phyloP scores from a whole-genome alignment of 2,797 vertebrate genomes.

The Diceros bicornis region DNA sequence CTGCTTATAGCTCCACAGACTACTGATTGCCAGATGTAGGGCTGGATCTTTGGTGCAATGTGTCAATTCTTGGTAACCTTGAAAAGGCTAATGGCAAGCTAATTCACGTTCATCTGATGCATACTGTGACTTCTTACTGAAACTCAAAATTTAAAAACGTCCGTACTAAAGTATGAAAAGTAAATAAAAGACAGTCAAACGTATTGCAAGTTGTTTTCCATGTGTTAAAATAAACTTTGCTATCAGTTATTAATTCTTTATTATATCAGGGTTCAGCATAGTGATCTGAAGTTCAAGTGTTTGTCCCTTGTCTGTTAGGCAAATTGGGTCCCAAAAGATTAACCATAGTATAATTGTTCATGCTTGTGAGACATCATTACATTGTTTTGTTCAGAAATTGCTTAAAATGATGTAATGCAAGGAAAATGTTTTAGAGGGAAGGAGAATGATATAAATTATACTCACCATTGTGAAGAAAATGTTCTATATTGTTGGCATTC shows the following conservation, averaged over 20 bases:
- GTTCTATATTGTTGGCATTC: background rate
- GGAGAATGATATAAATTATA: background rate
- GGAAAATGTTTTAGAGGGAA: background rate
- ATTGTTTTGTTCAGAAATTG: background rate
- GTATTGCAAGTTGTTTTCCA: background rate
- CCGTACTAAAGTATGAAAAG: background rate
- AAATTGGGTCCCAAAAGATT: constrained; percentile 63
- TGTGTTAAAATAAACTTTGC: background rate
- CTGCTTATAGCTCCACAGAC: background rate
- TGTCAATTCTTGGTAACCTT: background rate
- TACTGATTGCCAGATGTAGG: background rate
- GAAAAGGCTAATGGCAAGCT: background rate
- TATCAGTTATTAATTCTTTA: background rate
- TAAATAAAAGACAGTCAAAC: background rate
- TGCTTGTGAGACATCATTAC: background rate
- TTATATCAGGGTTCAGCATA: background rate
- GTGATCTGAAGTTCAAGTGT: background rate
- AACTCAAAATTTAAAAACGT: background rate
- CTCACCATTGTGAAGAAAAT: background rate
- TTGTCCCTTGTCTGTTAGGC: background rate
- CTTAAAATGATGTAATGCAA: constrained; percentile 26
- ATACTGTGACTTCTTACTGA: background rate
- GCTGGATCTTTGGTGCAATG: background rate
- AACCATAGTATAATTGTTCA: background rate
- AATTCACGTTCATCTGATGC: background rate